Evolutionary conservation across 1,140 invertebrate genomes (phyloP).

Genomic region (Drosophila repleta): DNA sequence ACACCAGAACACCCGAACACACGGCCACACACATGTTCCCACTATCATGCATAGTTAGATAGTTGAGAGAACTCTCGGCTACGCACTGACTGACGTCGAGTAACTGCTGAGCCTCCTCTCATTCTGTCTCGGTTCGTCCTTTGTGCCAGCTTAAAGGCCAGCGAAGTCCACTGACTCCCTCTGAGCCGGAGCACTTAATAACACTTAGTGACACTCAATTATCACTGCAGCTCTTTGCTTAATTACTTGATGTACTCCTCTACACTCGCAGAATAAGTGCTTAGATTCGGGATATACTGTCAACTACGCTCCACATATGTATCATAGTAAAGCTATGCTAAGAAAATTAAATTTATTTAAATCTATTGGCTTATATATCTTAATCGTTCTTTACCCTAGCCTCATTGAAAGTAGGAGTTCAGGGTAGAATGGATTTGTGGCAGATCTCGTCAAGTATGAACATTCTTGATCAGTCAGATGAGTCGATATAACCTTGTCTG

Average conservation of each 20-base stretch:
- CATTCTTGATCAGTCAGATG: too few relatives aligned
- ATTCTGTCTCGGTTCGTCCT: conserved; percentile 1
- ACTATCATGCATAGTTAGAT: conserved; percentile 29
- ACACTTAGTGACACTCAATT: conserved; percentile 81
- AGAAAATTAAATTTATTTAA: too few relatives aligned
- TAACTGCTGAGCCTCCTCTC: conserved; percentile 15
- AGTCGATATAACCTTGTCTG: too few relatives aligned
- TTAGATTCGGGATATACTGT: neutral
- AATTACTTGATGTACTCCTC: conserved; percentile 62
- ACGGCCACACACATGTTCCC: conserved; percentile 25
- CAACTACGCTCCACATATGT: too few relatives aligned
- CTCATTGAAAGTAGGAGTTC: too few relatives aligned
- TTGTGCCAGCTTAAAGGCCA: conserved; percentile 43
- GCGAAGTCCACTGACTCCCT: conserved; percentile 12
- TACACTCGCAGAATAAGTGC: conserved; percentile 27
- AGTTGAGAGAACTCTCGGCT: conserved; percentile 34
- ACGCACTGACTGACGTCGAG: conserved; percentile 28
- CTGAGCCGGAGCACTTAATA: conserved; percentile 63
- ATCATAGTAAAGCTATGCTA: too few relatives aligned
- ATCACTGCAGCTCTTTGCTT: conserved; percentile 66
- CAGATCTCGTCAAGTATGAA: too few relatives aligned
- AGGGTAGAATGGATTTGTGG: too few relatives aligned
- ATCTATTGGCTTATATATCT: too few relatives aligned
- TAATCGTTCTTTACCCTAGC: too few relatives aligned
- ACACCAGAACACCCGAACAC: conserved; percentile 30